These are phyloP conservation scores for Tigriopus californicus DNA, from an alignment of 2,888 invertebrate genomes.

Conservation along the genomic window DNA sequence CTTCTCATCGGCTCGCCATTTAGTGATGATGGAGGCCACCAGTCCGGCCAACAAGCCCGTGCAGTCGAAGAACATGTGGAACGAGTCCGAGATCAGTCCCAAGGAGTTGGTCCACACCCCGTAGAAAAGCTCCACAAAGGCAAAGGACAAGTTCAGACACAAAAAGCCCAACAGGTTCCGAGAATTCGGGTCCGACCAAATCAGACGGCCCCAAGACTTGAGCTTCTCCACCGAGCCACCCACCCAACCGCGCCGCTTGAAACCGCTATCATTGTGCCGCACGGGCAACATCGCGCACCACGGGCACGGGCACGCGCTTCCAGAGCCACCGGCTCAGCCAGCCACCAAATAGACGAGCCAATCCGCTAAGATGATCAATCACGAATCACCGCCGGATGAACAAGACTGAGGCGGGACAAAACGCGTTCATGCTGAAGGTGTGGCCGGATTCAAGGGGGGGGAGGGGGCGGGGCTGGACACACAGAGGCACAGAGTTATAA, in stretches of 20 bases:
- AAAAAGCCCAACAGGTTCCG: conserved; percentile 84
- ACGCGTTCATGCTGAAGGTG: too few species aligned
- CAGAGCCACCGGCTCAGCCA: too few species aligned
- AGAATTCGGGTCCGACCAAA: conserved; percentile 61
- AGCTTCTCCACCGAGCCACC: conserved; percentile 18
- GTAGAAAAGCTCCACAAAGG: conserved; percentile 84
- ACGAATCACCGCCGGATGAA: too few species aligned
- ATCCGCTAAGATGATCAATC: too few species aligned
- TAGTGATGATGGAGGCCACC: conserved; percentile 47
- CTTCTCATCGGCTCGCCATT: conserved; percentile 82
- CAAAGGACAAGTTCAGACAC: conserved; percentile 78
- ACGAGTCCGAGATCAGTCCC: conserved; percentile 93
- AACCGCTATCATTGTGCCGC: background rate
- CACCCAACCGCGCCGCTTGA: background rate
- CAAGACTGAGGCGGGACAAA: too few species aligned
- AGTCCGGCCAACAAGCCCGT: conserved; percentile 83
- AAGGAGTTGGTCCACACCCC: conserved; percentile 52
- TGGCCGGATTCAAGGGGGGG: too few species aligned
- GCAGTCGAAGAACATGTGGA: conserved; percentile 99
- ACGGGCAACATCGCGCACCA: background rate
- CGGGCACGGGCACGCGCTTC: too few species aligned
- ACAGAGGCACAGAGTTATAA: too few species aligned
- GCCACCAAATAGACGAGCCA: too few species aligned
- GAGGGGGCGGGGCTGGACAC: too few species aligned
- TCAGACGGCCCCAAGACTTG: conserved; percentile 18